Evolutionary conservation across 2,888 invertebrate species (phyloP), one percentile per base, ranked within the genome.

Genomic region (Nomada goodeniana): DNA sequence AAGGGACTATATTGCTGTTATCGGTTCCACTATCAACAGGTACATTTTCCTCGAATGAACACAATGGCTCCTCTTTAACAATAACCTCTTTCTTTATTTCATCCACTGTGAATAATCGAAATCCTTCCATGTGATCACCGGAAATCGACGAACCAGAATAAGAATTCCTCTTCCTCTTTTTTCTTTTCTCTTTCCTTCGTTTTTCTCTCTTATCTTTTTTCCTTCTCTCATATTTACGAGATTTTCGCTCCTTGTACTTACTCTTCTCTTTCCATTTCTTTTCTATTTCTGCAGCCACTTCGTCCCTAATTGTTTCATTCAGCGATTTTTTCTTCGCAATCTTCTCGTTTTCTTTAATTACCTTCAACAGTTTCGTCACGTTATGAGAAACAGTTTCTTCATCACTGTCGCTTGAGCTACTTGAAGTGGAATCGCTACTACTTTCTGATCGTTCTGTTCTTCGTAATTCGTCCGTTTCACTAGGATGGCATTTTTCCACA

Each of bases 221-320:
- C 23, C 7, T 85, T 72, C 36, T 89, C 77, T 69, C 87, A 81
- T 26, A 85, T 50, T 87, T 91, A 0, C 89, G 89, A 47, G 79
- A 91, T 52, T 83, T 90, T 0, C 86, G 78, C 5, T 88, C 86
- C 23, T 85, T 91, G 4, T 88, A 85, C 29, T 87, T 89, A 9
- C 86, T 87, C 55, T 86, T 90, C 52, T 92, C 92, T n/a, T 86
- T 90, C 80, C 90, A 89, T 60, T 90, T 90, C 15, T 90, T 89
- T 69, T 93, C 92, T n/a, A 92, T 92, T 69, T 94, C 93, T 3
- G 92, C 92, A 0, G 91, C 87, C 0, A 91, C 91, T 71, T 94
- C 93, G 50, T 93, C 93, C 18, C 92, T 89, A 44, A 92, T 92
- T 1, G 92, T 91, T 68, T 92, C 92, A 42, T 91, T 92, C n/a